phyloP scores from a whole-genome alignment of 2,888 invertebrate genomes.

The Marasmarcha lunaedactyla region DNA sequence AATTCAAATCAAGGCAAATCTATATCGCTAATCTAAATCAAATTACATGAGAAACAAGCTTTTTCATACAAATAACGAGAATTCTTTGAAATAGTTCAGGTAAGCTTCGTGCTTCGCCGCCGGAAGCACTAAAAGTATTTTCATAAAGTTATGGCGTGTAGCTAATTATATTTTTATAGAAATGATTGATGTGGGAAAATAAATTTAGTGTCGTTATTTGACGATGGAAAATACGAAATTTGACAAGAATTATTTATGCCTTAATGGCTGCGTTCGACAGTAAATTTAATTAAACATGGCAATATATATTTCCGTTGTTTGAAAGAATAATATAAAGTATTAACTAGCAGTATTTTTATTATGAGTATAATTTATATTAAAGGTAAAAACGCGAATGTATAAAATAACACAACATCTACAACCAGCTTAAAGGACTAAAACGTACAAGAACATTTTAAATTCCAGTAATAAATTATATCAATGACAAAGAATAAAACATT shows the following conservation, averaged over 20 bases:
- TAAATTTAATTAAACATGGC: not conserved
- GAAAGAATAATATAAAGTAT: not conserved
- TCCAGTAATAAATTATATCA: no score
- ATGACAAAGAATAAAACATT: no score
- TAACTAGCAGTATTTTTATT: no score
- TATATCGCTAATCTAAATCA: not conserved
- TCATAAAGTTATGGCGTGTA: not conserved
- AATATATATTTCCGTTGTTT: not conserved
- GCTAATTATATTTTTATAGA: not conserved
- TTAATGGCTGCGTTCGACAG: not conserved
- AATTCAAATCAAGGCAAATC: no score
- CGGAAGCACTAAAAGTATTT: not conserved
- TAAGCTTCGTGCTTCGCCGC: not conserved
- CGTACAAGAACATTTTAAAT: no score
- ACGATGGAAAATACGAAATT: not conserved
- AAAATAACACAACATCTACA: no score
- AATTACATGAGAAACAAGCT: not conserved
- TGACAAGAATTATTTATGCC: not conserved
- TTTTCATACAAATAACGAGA: no score
- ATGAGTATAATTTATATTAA: no score
- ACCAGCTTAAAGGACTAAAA: no score
- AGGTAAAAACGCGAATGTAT: no score
- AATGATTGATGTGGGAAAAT: conserved; percentile 1
- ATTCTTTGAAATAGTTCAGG: not conserved
- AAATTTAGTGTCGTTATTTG: not conserved